Evolutionary conservation across 2,797 vertebrate species (phyloP), one percentile per base, ranked within the genome.

Genomic region (Periophthalmus magnuspinnatus): DNA sequence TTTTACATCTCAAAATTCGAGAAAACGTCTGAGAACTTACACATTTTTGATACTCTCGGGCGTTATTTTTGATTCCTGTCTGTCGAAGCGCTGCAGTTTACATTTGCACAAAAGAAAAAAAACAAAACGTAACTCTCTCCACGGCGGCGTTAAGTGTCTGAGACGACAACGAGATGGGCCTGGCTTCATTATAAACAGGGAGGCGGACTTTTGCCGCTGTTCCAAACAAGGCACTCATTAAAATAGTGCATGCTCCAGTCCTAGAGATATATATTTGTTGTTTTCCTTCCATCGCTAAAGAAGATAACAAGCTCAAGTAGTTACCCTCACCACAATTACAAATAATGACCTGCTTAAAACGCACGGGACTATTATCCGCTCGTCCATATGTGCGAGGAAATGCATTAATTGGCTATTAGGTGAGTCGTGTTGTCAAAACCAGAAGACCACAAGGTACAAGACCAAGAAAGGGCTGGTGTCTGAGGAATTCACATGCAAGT

Each of bases 191-290:
- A 62, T 57, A 50, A 74, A 71, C 28, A 61, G 41, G 47, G 65
- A 74, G 17, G 41, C 54, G 45, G 68, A 69, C 69, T 64, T 61
- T 24, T 67, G 69, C 45, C 1, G 62, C 60, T 69, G 24, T 24
- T 24, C 55, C 73, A 77, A 78, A 83, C 69, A 68, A 75, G 70
- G 55, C 36, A 69, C 67, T 81, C 68, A 75, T 84, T 84, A 78
- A 74, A 74, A 65, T 24, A 21, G n/a, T 16, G 54, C 69, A 72
- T 54, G 69, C 67, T 61, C 22, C 70, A 45, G 54, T 70, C 74
- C 76, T 74, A 32, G 61, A 69, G 65, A 28, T 17, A 55, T 69
- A 59, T 65, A 62, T 67, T 68, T 70, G 66, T 70, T 75, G 36
- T 71, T 63, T 58, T 64, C 56, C 45, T 71, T 65, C 24, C 55